Evolutionary conservation across 2,113 vertebrate species (phyloP).

Genomic region (Bambusicola thoracicus): DNA sequence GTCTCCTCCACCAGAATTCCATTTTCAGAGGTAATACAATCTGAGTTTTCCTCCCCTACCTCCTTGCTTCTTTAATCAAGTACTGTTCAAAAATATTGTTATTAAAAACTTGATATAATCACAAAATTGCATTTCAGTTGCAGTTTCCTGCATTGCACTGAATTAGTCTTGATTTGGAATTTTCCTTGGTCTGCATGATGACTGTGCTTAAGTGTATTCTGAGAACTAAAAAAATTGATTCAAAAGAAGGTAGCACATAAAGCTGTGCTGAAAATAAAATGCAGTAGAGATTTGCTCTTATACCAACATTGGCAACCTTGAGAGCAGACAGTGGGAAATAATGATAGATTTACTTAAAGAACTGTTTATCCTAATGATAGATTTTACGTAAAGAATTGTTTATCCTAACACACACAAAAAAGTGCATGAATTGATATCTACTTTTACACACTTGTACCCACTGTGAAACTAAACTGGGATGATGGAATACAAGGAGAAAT

Average conservation of each 20-base stretch:
- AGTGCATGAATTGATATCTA: background rate
- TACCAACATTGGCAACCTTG: background rate
- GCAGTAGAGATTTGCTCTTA: background rate
- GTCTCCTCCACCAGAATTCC: background rate
- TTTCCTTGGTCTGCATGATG: background rate
- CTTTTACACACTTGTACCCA: background rate
- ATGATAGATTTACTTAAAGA: background rate
- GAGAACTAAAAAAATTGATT: background rate
- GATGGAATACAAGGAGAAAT: background rate
- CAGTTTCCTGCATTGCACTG: background rate
- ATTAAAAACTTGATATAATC: background rate
- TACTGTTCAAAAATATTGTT: background rate
- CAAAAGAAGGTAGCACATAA: background rate
- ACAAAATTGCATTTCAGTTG: background rate
- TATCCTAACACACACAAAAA: background rate
- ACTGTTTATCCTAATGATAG: background rate
- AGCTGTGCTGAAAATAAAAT: background rate
- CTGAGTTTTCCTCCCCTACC: background rate
- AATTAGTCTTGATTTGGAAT: background rate
- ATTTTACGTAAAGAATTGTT: background rate
- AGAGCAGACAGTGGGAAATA: background rate
- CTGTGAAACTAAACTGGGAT: background rate
- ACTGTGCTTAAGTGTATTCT: background rate
- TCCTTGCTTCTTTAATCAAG: background rate
- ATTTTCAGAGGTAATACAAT: background rate